These are phyloP conservation scores for Eristalis tenax DNA, from an alignment of 2,888 invertebrate species.

Conservation along the genomic window DNA sequence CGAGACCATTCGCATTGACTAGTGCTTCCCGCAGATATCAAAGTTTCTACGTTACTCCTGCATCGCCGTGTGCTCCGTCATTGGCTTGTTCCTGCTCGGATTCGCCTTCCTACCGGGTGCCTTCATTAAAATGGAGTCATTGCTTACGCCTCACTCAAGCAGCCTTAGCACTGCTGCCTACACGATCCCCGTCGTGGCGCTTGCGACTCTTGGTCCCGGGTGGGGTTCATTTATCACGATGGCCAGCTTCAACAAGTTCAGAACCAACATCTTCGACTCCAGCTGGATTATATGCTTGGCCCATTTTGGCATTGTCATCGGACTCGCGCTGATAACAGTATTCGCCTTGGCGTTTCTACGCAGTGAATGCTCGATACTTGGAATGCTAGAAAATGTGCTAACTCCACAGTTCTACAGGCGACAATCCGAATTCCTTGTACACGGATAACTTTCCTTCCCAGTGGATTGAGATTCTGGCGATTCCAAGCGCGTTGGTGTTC, in stretches of 20 bases:
- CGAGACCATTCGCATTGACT: background rate
- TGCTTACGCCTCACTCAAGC: constrained; percentile 41
- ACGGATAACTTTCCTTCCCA: background rate
- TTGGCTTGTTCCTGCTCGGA: constrained; percentile 72
- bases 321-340: constrained; percentile 81
- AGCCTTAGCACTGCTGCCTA: constrained; percentile 7
- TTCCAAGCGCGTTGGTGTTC: constrained; percentile 26
- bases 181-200: constrained; percentile 14
- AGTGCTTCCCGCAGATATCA: constrained; percentile 74
- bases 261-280: constrained; percentile 84
- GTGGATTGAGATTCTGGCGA: constrained; percentile 39
- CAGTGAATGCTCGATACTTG: background rate
- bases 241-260: constrained; percentile 82
- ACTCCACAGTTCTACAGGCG: background rate
- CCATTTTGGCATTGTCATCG: constrained; percentile 77
- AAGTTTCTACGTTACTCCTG: constrained; percentile 77
- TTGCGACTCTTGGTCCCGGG: constrained; percentile 50
- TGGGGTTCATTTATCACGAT: constrained; percentile 61
- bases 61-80: constrained; percentile 73
- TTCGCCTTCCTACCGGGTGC: constrained; percentile 42
- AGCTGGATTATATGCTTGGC: constrained; percentile 76
- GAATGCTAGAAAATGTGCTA: background rate
- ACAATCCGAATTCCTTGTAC: background rate
- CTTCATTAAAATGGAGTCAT: background rate
- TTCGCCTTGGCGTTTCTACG: constrained; percentile 75